Evolutionary conservation across 2,888 invertebrate genomes (phyloP), one percentile per base, ranked within the genome.

Genomic region (Sturmia bella): DNA sequence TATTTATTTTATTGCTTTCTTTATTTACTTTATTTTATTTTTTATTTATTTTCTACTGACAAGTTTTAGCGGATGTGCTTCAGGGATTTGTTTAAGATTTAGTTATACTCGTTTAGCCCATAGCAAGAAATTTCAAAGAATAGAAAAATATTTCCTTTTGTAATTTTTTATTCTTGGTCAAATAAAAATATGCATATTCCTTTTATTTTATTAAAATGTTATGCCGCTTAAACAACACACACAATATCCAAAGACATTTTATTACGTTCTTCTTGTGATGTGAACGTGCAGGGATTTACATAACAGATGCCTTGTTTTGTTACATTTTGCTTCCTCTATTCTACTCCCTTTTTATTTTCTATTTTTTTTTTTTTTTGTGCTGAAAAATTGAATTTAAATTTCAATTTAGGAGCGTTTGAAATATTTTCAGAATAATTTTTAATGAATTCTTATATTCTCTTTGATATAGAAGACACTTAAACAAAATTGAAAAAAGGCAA

Each of bases 11-110:
- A 63, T 73, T 63, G 43, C 15, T 63, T 24, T 59, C 52, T 52
- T 27, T 61, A 43, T 41, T 5, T 50, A 75, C 68, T 52, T 66
- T 41, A 59, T 43, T 75, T 50, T 15, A 32, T 74, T 56, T 54
- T 64, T 76, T 69, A 61, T 61, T 69, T 59, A 43, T 59, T 59
- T 61, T 57, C 21, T 13, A 15, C 50, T 70, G 45, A 39, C 41
- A 63, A 48, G 41, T 56, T 77, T 50, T 1, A 72, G 64, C 54
- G 77, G 64, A 77, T 64, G 70, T 77, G 77, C 77, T 72, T 32
- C 1, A 41, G 77, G 77, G 70, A 76, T 45, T 69, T 61, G 15
- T 45, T 45, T 5, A 15, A 24, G 45, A 61, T 50, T 39, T 74
- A 19, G 19, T 45, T 37, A 9, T 39, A 6, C 52, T 43, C 64